A percentile compares a stretch with the other conserved stretches of the same genome.
Evolutionary conservation across 1,140 invertebrate genomes (phyloP).

Genomic region (Pygmarrhopalites habei): DNA sequence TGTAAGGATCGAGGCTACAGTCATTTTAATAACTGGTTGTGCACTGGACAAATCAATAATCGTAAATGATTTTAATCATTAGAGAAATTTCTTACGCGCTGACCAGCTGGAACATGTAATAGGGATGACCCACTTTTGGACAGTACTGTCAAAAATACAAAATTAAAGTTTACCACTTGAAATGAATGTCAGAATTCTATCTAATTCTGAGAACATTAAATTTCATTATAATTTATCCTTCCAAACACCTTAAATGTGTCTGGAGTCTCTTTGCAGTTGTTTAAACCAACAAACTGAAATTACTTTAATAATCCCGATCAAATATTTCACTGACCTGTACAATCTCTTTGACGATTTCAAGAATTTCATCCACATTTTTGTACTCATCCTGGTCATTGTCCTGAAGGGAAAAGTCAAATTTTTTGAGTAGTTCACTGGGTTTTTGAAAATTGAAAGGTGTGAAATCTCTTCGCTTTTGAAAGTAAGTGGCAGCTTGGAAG

Average conservation of each 20-base stretch:
- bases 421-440: constrained; percentile 3
- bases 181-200: too few relatives aligned
- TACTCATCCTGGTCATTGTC: neutral
- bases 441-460: neutral
- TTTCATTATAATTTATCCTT: too few relatives aligned
- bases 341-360: neutral
- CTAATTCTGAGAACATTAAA: too few relatives aligned
- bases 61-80: too few relatives aligned
- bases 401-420: neutral
- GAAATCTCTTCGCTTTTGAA: neutral
- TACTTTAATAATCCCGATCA: too few relatives aligned
- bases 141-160: neutral
- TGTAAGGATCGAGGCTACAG: constrained; percentile 14
- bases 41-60: neutral
- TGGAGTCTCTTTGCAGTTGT: neutral
- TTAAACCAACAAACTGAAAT: too few relatives aligned
- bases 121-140: constrained; percentile 12
- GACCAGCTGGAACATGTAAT: constrained; percentile 12
- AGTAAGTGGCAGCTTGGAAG: neutral
- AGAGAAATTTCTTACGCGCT: neutral
- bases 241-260: too few relatives aligned
- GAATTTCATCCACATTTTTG: neutral
- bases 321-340: too few relatives aligned
- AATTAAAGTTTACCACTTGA: too few relatives aligned
- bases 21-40: too few relatives aligned